phyloP scores from a whole-genome alignment of 1,140 invertebrate species.

The Samia ricini region DNA sequence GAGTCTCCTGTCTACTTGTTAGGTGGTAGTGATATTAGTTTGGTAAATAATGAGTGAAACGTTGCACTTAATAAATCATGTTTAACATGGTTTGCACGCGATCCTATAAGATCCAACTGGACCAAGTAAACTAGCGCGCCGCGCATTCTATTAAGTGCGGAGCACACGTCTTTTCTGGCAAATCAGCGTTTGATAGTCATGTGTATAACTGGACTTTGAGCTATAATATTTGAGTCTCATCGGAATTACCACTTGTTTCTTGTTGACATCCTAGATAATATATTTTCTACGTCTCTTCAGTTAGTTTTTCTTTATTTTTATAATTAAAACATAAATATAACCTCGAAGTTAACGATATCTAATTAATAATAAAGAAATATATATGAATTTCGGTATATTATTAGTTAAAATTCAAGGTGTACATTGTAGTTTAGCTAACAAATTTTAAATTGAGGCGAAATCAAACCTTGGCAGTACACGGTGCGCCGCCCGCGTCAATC shows the following conservation, averaged over 20 bases:
- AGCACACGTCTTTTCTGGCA: not conserved
- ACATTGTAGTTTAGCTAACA: not conserved
- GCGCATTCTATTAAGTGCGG: slow-evolving; percentile 1
- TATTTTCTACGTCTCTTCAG: not conserved
- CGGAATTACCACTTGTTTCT: not conserved
- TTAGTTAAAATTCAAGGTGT: not conserved
- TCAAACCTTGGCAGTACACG: not conserved
- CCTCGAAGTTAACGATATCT: no score
- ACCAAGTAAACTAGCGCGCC: not conserved
- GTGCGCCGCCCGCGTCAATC: not conserved
- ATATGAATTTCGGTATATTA: not conserved
- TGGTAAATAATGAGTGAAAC: not conserved
- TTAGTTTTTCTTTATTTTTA: no score
- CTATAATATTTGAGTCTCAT: not conserved
- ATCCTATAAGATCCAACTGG: not conserved
- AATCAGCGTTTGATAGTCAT: slow-evolving; percentile 10
- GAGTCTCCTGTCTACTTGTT: no score
- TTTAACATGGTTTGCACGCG: not conserved
- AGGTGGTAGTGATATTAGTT: not conserved
- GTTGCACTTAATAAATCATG: no score
- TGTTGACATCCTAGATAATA: not conserved
- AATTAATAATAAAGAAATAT: no score
- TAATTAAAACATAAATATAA: no score
- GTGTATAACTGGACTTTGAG: slow-evolving; percentile 24
- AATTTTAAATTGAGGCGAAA: not conserved